Evolutionary conservation across 2,113 vertebrate genomes (phyloP).

Genomic region (Sapajus apella): DNA sequence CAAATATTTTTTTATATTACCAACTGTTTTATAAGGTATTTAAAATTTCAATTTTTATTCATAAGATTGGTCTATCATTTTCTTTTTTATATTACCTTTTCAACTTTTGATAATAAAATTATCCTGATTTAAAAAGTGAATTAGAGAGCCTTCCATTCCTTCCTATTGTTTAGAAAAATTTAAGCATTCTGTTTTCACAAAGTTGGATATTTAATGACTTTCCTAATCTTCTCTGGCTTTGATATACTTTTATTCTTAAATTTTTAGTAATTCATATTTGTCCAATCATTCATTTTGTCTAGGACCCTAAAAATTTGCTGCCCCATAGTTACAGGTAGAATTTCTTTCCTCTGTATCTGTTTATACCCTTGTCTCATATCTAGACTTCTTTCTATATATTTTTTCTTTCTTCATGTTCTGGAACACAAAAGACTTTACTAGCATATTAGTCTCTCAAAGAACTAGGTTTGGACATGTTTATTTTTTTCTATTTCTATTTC

Average conservation of each 20-base stretch:
- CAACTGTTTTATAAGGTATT: constrained; percentile 7
- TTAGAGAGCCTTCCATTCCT: neutral
- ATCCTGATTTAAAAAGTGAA: neutral
- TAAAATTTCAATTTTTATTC: neutral
- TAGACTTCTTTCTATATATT: neutral
- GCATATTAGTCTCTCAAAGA: neutral
- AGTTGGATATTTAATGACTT: neutral
- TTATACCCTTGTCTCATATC: neutral
- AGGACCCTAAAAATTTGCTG: neutral
- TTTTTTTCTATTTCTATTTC: neutral
- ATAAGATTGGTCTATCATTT: neutral
- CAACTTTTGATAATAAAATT: neutral
- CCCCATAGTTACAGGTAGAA: neutral
- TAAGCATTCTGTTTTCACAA: neutral
- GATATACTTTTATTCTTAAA: neutral
- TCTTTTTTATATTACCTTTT: neutral
- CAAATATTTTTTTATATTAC: neutral
- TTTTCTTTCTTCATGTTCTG: neutral
- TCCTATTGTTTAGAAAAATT: neutral
- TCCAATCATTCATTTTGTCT: neutral
- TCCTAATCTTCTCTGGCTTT: neutral
- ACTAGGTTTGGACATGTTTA: neutral
- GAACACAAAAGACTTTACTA: neutral
- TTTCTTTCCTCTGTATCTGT: neutral
- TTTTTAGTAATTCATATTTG: neutral